phyloP scores from a whole-genome alignment of 2,113 vertebrate genomes.

The Callochromis pleurospilus region DNA sequence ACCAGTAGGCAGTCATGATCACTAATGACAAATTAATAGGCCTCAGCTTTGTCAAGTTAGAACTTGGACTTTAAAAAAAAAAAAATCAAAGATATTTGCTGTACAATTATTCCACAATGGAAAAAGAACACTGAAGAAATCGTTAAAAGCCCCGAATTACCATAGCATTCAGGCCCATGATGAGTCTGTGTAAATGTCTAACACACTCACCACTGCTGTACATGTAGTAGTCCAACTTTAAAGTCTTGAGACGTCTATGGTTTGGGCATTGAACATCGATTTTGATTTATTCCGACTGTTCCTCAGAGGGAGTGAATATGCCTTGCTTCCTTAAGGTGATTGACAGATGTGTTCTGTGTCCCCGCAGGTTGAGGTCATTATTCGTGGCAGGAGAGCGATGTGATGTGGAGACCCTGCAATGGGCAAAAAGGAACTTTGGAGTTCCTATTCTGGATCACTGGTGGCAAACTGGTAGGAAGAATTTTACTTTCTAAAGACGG shows the following conservation, averaged over 20 bases:
- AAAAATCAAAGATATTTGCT: not conserved
- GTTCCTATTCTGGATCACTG: slow-evolving; percentile 96
- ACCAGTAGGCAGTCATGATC: not conserved
- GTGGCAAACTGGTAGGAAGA: slow-evolving; percentile 93
- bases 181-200: not conserved
- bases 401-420: slow-evolving; percentile 87
- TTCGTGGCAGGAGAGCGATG: slow-evolving; percentile 94
- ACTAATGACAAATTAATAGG: not conserved
- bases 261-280: not conserved
- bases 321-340: not conserved
- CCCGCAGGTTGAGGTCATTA: slow-evolving; percentile 76
- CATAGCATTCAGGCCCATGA: not conserved
- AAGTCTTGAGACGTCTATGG: not conserved
- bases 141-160: not conserved
- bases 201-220: not conserved
- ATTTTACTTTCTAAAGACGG: not conserved
- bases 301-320: not conserved
- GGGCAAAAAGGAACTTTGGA: slow-evolving; percentile 87
- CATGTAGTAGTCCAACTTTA: not conserved
- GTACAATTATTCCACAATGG: not conserved
- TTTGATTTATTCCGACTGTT: not conserved
- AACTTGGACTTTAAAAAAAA: not conserved
- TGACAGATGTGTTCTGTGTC: not conserved
- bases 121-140: not conserved
- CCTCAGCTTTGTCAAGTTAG: not conserved